Base-by-base conservation (phyloP, 2,888 invertebrate genomes). In the Leucophenga maculata region DNA sequence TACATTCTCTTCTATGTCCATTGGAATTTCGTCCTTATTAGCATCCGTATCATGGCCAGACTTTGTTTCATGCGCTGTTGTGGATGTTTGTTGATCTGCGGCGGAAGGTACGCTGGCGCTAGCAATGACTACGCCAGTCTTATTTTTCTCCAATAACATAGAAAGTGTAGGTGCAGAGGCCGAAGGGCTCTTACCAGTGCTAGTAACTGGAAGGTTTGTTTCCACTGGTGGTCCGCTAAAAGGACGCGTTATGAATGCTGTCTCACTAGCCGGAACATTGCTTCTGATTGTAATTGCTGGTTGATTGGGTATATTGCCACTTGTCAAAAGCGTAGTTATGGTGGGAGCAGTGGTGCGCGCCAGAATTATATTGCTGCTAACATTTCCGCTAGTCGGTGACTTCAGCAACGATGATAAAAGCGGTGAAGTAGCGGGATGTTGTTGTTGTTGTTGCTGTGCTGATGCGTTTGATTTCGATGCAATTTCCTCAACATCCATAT, bases 391-490 rank as follows among this genome's bases (percentile, higher is more conserved):
- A 3, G 78, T 77, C 3, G 85, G 80, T 57, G 93, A 93, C 86
- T 96, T 95, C 6, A 97, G 89, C 48, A 97, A 89, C 59, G 95
- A 95, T 9, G 96, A 95, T 60, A 97, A 89, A 55, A 97, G 88
- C 0, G 96, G 96, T 0, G 93, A 93, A 0, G 93, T 90, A 0
- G 91, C 92, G 2, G 91, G 89, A 6, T 70, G 62, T 16, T 69
- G 67, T 18, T 74, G 68, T 26, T 62, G 54, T 8, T 72, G 67
- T 8, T 22, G 62, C 22, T 64, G 39, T 57, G 72, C 18, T 31
- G 60, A 11, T 62, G n/a, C 6, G 16, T 50, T 50, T 18, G 50
- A 2, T 18, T 50, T 50, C 1, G 16, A 77, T 67, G 77, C 39
- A 14, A 85, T 80, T 44, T 86, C 86, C 64, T 86, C 85, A 3